Percentiles rank a stretch among this genome's conserved stretches.
Conservation (phyloP, 2,113 vertebrate species). For the Cryptomyrus ogoouensis region DNA sequence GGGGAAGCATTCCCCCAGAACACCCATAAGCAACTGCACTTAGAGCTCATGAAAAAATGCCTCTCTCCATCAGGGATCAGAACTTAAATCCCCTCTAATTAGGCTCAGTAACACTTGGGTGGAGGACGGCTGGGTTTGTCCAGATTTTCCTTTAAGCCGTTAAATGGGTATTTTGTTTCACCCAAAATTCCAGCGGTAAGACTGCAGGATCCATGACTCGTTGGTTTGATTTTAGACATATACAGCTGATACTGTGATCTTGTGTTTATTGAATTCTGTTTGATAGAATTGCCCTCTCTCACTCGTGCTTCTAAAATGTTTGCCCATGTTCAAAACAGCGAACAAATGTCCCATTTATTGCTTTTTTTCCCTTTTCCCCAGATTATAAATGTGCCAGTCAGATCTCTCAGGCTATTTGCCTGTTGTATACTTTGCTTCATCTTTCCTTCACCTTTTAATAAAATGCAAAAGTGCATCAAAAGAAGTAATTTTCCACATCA, state of each 20-base stretch:
- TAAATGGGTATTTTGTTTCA: neutral
- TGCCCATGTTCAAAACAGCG: neutral
- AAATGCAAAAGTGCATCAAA: conserved; percentile 59
- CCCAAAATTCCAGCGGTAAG: neutral
- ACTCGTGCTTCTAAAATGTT: neutral
- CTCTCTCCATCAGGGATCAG: conserved; percentile 7
- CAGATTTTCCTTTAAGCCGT: conserved; percentile 17
- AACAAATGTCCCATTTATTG: neutral
- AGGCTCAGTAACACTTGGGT: conserved; percentile 23
- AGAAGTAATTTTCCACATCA: conserved; percentile 53
- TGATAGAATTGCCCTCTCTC: neutral
- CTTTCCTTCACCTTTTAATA: conserved; percentile 47
- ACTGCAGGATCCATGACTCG: neutral
- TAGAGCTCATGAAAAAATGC: neutral
- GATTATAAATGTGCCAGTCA: conserved; percentile 6
- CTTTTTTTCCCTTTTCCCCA: neutral
- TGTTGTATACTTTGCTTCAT: conserved; percentile 17
- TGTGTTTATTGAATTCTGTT: too few relatives aligned
- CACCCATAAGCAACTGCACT: neutral
- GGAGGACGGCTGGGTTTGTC: neutral
- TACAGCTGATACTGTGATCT: neutral
- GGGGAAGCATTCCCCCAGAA: neutral
- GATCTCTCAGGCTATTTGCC: conserved; percentile 6
- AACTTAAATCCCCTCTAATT: conserved; percentile 34
- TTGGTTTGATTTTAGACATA: neutral